Percentiles rank a stretch among this genome's conserved stretches.
Evolutionary conservation across 2,797 vertebrate genomes (phyloP).

Genomic region (Pogoniulus pusillus): DNA sequence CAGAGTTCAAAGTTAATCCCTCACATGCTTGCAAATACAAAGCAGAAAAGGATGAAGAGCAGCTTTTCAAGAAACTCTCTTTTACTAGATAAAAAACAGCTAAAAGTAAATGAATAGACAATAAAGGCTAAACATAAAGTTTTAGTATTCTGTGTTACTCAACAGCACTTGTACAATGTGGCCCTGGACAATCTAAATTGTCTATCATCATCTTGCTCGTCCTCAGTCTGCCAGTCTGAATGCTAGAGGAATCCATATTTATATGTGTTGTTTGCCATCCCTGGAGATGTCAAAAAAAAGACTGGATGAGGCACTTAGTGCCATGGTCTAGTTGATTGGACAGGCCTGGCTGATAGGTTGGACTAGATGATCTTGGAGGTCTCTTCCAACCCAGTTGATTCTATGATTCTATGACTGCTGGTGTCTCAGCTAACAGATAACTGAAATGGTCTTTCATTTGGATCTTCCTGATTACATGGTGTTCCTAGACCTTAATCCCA

Average conservation of each 20-base stretch:
- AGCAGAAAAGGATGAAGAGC: background rate
- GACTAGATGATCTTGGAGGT: no score
- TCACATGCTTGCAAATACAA: background rate
- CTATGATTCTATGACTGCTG: no score
- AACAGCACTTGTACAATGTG: background rate
- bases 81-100: background rate
- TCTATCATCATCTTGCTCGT: background rate
- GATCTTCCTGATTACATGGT: background rate
- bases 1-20: background rate
- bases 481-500: background rate
- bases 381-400: no score
- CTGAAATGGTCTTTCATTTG: background rate
- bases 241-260: background rate
- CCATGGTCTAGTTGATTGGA: no score
- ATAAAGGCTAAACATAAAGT: background rate
- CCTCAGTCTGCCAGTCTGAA: background rate
- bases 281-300: no score
- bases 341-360: no score
- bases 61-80: background rate
- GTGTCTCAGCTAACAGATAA: background rate
- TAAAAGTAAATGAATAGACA: background rate
- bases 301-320: no score
- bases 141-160: background rate
- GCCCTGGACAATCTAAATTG: background rate
- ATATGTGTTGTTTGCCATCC: no score